Percentiles rank a stretch among this genome's conserved stretches.
Evolutionary conservation across 2,797 vertebrate genomes (phyloP).

Genomic region (Rhadinocentrus ornatus): DNA sequence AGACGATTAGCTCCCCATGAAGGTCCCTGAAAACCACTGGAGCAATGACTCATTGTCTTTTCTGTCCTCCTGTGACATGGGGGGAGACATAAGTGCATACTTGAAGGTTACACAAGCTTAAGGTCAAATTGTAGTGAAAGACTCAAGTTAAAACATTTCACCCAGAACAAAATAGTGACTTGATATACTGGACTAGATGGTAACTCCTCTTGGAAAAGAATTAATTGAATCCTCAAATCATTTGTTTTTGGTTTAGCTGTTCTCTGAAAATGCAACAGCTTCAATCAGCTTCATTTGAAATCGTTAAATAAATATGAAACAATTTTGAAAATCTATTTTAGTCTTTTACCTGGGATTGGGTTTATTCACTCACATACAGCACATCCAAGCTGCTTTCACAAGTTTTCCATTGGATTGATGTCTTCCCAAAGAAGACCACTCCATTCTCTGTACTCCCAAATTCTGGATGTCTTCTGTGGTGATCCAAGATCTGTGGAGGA

Average conservation of each 20-base stretch:
- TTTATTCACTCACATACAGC: too few relatives aligned
- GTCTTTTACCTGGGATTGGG: slow-evolving; percentile 5
- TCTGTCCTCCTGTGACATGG: slow-evolving; percentile 13
- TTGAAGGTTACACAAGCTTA: slow-evolving; percentile 50
- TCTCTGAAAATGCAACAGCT: neutral
- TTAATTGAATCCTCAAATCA: slow-evolving; percentile 5
- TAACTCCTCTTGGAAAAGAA: neutral
- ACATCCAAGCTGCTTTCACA: too few relatives aligned
- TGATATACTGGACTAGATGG: neutral
- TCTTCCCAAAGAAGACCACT: too few relatives aligned
- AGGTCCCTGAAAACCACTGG: slow-evolving; percentile 27
- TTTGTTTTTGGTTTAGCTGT: slow-evolving; percentile 34
- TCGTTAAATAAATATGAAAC: neutral
- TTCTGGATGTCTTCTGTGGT: too few relatives aligned
- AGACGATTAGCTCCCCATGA: slow-evolving; percentile 15
- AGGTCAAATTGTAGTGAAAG: slow-evolving; percentile 35
- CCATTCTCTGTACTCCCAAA: too few relatives aligned
- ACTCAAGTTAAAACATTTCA: slow-evolving; percentile 31
- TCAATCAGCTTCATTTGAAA: slow-evolving; percentile 11
- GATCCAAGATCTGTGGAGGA: too few relatives aligned
- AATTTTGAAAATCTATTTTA: neutral
- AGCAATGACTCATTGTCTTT: slow-evolving; percentile 49
- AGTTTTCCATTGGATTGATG: too few relatives aligned
- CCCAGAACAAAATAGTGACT: slow-evolving; percentile 21
- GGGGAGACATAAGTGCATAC: slow-evolving; percentile 42